Percentiles rank a stretch among this genome's conserved stretches.
These are phyloP conservation scores for Eupristina koningsbergeri DNA, from an alignment of 1,140 invertebrate genomes.

Conservation along the genomic window DNA sequence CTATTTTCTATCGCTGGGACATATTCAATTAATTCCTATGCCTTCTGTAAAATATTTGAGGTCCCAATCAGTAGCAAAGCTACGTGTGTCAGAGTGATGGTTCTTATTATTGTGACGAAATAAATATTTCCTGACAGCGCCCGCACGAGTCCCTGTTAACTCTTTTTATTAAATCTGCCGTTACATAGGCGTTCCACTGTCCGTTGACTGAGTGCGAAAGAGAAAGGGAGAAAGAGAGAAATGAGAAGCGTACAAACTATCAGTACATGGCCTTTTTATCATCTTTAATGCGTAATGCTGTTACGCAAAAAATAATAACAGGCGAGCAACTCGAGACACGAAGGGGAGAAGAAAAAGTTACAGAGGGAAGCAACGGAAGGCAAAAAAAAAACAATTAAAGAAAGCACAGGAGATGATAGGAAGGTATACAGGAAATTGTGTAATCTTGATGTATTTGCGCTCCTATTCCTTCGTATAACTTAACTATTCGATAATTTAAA, in stretches of 20 bases:
- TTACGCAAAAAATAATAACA: constrained; percentile 63
- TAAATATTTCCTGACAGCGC: constrained; percentile 54
- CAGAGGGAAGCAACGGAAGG: neutral
- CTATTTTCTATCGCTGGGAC: no score
- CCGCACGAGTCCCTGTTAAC: neutral
- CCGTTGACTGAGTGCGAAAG: neutral
- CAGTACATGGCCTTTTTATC: constrained; percentile 55
- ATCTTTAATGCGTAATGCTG: constrained; percentile 57
- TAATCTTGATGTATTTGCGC: constrained; percentile 10
- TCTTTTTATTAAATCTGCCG: constrained; percentile 19
- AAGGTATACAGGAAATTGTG: constrained; percentile 40
- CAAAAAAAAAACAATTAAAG: neutral
- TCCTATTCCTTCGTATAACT: neutral
- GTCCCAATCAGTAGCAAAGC: neutral
- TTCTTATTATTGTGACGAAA: constrained; percentile 56
- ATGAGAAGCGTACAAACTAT: constrained; percentile 11
- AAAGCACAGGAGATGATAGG: constrained; percentile 36
- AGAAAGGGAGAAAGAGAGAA: neutral
- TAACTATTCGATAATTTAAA: constrained; percentile 10
- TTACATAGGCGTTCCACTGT: neutral
- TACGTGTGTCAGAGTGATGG: neutral
- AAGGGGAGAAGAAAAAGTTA: constrained; percentile 10
- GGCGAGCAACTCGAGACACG: neutral
- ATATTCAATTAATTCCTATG: no score
- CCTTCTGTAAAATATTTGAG: neutral